Conservation (phyloP, 2,797 vertebrate species). For the Tokudaia muenninki region DNA sequence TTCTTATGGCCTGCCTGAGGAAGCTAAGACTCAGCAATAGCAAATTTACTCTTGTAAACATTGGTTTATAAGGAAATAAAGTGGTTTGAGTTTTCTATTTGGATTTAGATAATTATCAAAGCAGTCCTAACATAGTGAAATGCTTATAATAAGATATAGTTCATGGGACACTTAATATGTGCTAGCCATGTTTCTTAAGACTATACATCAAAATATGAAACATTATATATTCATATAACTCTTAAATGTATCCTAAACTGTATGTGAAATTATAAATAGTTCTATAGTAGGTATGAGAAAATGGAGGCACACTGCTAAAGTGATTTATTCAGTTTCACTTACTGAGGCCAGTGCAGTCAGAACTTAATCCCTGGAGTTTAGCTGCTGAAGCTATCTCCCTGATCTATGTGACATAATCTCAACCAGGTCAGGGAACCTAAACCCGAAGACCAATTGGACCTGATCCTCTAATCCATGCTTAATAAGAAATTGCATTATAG, state of each 20-base stretch:
- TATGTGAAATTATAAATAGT: neutral
- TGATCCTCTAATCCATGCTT: neutral
- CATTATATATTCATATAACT: neutral
- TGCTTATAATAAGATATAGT: neutral
- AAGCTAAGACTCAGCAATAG: slow-evolving; percentile 12
- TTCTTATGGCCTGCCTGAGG: neutral
- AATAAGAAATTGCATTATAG: neutral
- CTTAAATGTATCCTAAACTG: neutral
- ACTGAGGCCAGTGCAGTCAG: neutral
- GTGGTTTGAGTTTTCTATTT: neutral
- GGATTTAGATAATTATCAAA: neutral
- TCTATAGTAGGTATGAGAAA: neutral
- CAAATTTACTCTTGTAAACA: neutral
- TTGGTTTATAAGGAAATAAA: slow-evolving; percentile 28
- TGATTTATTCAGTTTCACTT: neutral
- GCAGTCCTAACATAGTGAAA: neutral
- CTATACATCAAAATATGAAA: neutral
- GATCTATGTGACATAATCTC: neutral
- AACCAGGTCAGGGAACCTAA: neutral
- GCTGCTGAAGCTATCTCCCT: neutral
- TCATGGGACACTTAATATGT: neutral
- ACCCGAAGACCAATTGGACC: neutral
- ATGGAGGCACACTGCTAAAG: neutral
- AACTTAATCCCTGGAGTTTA: neutral
- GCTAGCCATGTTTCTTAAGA: neutral